Evolutionary conservation across 2,113 vertebrate species (phyloP).

Genomic region (Alectura lathami): DNA sequence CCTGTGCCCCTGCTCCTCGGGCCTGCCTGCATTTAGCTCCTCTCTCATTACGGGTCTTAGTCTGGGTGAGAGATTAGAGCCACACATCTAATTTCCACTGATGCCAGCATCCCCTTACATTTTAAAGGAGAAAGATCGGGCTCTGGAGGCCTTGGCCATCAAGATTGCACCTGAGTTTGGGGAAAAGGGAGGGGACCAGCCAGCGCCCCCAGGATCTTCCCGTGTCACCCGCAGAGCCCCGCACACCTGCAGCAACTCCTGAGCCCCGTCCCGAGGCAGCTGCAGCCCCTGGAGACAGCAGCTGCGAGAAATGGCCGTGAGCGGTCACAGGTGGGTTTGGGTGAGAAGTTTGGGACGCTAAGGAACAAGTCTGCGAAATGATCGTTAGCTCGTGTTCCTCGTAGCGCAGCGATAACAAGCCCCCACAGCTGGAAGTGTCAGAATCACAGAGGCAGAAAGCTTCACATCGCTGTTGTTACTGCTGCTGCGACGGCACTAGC

Average conservation of each 20-base stretch:
- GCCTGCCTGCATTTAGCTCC: neutral
- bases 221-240: neutral
- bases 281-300: rapidly evolving
- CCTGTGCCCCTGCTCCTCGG: rapidly evolving
- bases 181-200: neutral
- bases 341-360: neutral
- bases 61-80: neutral
- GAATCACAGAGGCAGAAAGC: rapidly evolving
- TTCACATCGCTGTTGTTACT: rapidly evolving
- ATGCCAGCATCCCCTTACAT: slow-evolving; percentile 11
- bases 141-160: neutral
- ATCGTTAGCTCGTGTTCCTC: rapidly evolving
- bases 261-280: rapidly evolving
- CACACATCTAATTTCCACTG: neutral
- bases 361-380: neutral
- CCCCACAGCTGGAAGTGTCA: rapidly evolving
- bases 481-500: too few species aligned
- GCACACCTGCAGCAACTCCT: neutral
- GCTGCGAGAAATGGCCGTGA: neutral
- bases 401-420: rapidly evolving
- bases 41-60: neutral
- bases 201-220: neutral
- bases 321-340: too few species aligned
- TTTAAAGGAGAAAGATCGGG: neutral
- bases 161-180: rapidly evolving